Evolutionary conservation across 2,797 vertebrate genomes (phyloP), one percentile per base, ranked within the genome.

Genomic region (Sternotherus odoratus): DNA sequence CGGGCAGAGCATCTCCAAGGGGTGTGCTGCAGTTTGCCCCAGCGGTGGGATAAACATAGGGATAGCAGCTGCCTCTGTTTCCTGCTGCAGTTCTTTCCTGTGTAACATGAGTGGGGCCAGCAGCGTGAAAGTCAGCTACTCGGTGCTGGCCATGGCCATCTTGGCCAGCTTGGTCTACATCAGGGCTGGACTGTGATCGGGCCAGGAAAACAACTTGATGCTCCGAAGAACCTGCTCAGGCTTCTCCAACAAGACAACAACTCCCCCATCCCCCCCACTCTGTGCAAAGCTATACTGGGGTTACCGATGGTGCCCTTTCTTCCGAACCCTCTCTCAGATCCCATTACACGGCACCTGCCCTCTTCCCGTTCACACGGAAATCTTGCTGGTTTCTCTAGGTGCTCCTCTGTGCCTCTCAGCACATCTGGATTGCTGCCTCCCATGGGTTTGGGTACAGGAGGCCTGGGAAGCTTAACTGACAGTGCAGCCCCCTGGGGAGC

Each of bases 1-100:
- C 0, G 75, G 91, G n/a, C 97, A 97, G 93, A 96, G 96, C 82
- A 97, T 97, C 94, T 95, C 94, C 3, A 97, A 97, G 92, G 97
- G 97, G 4, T 97, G 97, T 78, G 89, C 95, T 7, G 50, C 95
- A 15, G 75, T 96, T 85, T 97, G 97, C 74, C 96, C 97, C 60
- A 77, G 57, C 0, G 90, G 77, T 0, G 97, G 96, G 4, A 88
- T 97, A 66, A 92, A 97, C 84, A 10, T 97, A 0, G 96, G 96
- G 2, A 82, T 97, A 0, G 93, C 91, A 0, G 93, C 97, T 0
- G 82, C 93, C 36, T 97, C 97, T 0, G 86, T 97, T 1, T 93
- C 93, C 39, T 97, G 97, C 97, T 97, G 97, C 1, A 87, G 95
- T 46, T 97, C 97, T 54, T 97, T 92, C 96, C 93, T 97, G 11